Evolutionary conservation across 2,888 invertebrate species (phyloP), one percentile per base, ranked within the genome.

Genomic region (Galeopsomyia nigrocyanea): DNA sequence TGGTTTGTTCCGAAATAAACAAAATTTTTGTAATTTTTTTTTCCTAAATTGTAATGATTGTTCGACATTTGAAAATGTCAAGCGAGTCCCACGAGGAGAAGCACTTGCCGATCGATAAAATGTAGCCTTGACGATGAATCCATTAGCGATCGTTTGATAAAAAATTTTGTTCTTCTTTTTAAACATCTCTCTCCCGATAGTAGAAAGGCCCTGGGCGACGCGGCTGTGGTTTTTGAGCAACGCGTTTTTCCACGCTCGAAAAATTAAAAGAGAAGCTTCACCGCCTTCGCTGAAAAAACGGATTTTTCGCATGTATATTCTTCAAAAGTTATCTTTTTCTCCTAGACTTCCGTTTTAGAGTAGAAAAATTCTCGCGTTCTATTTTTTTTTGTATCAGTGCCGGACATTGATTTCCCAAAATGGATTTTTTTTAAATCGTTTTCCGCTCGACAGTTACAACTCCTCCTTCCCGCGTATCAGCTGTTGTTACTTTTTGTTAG

Each of bases 91-190:
- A 77, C 76, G 77, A 78, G 77, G 77, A 77, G 75, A 76, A 80
- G 77, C 66, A 80, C 26, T 26, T 5, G 79, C 71, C 78, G 76
- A 81, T 80, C 80, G 79, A 60, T 81, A 80, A 82, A 82, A 81
- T 84, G 80, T 81, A 83, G 83, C 82, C 84, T 81, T 82, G 80
- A 84, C 82, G 82, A 84, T 85, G 84, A 84, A 85, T 84, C 80
- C 80, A 79, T 82, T 82, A 83, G 83, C 83, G 81, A 84, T 82
- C 82, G 81, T 81, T 81, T 79, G 66, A 71, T 39, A 9, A 72
- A n/a, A 26, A 75, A 77, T 79, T 82, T 81, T 79, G 39, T 39
- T 26, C 65, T 61, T 49, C 21, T 46, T 61, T 49, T 39, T 39
- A 39, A 39, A 39, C 39, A 62, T 64, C 64, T 82, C 80, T 82